These are phyloP conservation scores for Macropodus opercularis DNA, from an alignment of 2,797 vertebrate genomes.

Conservation along the genomic window DNA sequence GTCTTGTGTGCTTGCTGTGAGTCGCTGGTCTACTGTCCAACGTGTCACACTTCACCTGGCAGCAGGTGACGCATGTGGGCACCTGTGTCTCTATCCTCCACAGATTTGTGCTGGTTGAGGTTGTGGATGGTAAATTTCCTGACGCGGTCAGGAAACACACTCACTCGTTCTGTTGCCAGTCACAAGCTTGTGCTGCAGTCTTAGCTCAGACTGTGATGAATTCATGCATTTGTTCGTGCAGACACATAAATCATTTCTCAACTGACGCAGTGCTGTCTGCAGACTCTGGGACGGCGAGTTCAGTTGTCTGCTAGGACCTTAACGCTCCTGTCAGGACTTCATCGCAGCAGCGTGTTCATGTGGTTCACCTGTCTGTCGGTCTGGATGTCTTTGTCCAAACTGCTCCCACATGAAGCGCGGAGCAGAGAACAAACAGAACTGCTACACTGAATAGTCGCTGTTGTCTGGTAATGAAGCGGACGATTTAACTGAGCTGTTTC, in stretches of 20 bases:
- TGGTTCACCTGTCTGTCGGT: slow-evolving; percentile 24
- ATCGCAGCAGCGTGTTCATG: not conserved
- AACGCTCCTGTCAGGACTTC: slow-evolving; percentile 11
- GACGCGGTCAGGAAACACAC: not conserved
- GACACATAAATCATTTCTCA: no score
- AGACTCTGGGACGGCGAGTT: not conserved
- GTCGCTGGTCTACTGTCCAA: slow-evolving; percentile 13
- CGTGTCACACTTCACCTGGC: slow-evolving; percentile 16
- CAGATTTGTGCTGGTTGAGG: not conserved
- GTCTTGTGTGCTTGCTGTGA: slow-evolving; percentile 45
- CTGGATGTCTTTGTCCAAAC: slow-evolving; percentile 9
- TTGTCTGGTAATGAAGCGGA: not conserved
- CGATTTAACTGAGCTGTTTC: not conserved
- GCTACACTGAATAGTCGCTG: not conserved
- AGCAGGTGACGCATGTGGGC: slow-evolving; percentile 28
- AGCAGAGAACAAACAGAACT: not conserved
- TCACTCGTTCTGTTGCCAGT: no score
- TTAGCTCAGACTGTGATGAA: no score
- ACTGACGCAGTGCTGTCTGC: no score
- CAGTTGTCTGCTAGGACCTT: not conserved
- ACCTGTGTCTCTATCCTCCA: not conserved
- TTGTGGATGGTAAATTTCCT: not conserved
- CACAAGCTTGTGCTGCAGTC: no score
- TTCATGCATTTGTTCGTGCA: no score
- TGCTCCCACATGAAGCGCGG: not conserved